These are phyloP conservation scores for Tetranychus piercei DNA, from an alignment of 2,888 invertebrate genomes.

Conservation along the genomic window DNA sequence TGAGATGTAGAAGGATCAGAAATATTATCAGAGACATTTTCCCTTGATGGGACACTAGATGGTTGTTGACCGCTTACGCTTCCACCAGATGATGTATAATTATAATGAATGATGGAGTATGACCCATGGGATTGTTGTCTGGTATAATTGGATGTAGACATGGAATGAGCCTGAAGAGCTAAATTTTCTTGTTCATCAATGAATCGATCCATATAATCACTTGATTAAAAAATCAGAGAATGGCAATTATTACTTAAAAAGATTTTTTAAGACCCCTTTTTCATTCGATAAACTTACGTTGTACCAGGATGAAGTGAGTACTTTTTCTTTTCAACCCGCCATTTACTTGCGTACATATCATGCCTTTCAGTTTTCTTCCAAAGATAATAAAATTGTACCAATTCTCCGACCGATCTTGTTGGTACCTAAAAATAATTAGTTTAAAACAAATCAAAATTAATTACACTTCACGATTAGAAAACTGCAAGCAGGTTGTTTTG, in stretches of 20 bases:
- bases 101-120: slow-evolving; percentile 2
- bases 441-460: slow-evolving; percentile 9
- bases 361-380: slow-evolving; percentile 99
- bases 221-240: slow-evolving; percentile 27
- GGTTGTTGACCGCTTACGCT: background rate
- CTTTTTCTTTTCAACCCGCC: slow-evolving; percentile 69
- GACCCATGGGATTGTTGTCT: background rate
- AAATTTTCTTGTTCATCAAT: slow-evolving; percentile 52
- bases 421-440: slow-evolving; percentile 43
- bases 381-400: slow-evolving; percentile 71
- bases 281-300: slow-evolving; percentile 40
- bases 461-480: background rate
- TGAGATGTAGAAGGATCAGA: background rate
- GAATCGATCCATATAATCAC: slow-evolving; percentile 80
- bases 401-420: slow-evolving; percentile 81
- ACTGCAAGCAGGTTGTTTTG: no score
- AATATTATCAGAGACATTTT: background rate
- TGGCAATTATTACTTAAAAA: background rate
- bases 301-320: slow-evolving; percentile 76
- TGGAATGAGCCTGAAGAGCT: slow-evolving; percentile 22
- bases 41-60: background rate
- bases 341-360: slow-evolving; percentile 52
- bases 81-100: background rate
- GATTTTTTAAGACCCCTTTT: background rate
- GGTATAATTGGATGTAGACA: slow-evolving; percentile 3